Evolutionary conservation across 1,140 invertebrate genomes (phyloP).

Genomic region (Zaprionus camerounensis): DNA sequence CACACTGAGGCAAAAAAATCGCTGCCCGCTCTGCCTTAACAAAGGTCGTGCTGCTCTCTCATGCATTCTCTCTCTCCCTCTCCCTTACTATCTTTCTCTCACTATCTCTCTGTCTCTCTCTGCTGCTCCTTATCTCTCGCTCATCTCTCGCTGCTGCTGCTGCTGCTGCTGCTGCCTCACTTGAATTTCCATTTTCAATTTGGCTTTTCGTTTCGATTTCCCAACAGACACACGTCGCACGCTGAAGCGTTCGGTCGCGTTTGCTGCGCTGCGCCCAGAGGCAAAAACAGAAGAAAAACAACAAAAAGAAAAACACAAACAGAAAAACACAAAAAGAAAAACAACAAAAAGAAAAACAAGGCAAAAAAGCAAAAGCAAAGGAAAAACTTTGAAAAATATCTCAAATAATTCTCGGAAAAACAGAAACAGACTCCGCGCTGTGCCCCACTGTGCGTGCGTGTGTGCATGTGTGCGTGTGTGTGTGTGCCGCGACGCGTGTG

Average conservation of each 20-base stretch:
- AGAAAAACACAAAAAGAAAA: conserved; percentile 16
- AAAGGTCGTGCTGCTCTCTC: conserved; percentile 46
- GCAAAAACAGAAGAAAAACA: neutral
- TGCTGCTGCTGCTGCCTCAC: conserved; percentile 46
- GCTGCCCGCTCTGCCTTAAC: conserved; percentile 31
- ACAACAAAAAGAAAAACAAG: conserved; percentile 7
- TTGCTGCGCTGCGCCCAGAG: conserved; percentile 17
- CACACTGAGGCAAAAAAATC: conserved; percentile 3
- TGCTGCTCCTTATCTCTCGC: conserved; percentile 14
- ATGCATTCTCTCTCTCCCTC: conserved; percentile 26
- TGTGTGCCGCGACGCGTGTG: conserved; percentile 22
- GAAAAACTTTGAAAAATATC: neutral
- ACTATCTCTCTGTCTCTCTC: neutral
- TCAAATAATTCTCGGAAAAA: conserved; percentile 1
- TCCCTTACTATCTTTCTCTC: neutral
- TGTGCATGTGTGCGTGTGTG: conserved; percentile 15
- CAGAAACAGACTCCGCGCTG: conserved; percentile 36
- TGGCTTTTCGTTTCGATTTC: conserved; percentile 61
- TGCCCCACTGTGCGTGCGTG: conserved; percentile 10
- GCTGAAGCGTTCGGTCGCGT: conserved; percentile 69
- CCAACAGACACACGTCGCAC: conserved; percentile 73
- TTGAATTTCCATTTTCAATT: conserved; percentile 70
- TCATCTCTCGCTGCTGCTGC: conserved; percentile 10
- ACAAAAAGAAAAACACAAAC: neutral
- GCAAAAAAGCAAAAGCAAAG: neutral